Conservation (phyloP, 2,113 vertebrate species). For the Indri indri region DNA sequence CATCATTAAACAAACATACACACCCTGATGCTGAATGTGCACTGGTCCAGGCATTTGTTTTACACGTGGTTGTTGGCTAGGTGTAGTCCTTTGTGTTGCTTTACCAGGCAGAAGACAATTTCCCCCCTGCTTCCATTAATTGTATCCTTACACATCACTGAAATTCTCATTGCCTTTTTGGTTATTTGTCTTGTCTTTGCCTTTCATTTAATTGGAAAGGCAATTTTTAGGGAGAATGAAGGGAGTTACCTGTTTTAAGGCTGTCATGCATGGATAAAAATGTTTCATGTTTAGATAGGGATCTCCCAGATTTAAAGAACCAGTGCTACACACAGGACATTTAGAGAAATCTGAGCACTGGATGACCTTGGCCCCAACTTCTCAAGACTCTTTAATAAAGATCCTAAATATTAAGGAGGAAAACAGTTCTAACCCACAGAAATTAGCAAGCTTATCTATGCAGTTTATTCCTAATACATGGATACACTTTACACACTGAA, state of each 20-base stretch:
- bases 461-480: not conserved
- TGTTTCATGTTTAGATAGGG: not conserved
- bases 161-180: not conserved
- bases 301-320: not conserved
- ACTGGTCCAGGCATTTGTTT: slow-evolving; percentile 73
- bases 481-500: not conserved
- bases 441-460: not conserved
- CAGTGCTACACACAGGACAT: accelerated
- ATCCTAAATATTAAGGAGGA: not conserved
- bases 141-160: not conserved
- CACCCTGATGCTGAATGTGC: slow-evolving; percentile 67
- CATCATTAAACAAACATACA: slow-evolving; percentile 84
- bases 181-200: slow-evolving; percentile 60
- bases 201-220: slow-evolving; percentile 64
- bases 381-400: not conserved
- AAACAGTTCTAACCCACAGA: not conserved
- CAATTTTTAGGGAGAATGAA: slow-evolving; percentile 39
- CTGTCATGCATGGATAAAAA: not conserved
- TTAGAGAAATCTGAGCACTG: not conserved
- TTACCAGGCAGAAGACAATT: not conserved
- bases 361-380: not conserved
- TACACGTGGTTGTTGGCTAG: slow-evolving; percentile 54
- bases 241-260: not conserved
- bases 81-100: slow-evolving; percentile 51
- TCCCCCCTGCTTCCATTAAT: not conserved